These are phyloP conservation scores for Oscheius sp. DNA, from an alignment of 2,888 invertebrate species.

Conservation along the genomic window DNA sequence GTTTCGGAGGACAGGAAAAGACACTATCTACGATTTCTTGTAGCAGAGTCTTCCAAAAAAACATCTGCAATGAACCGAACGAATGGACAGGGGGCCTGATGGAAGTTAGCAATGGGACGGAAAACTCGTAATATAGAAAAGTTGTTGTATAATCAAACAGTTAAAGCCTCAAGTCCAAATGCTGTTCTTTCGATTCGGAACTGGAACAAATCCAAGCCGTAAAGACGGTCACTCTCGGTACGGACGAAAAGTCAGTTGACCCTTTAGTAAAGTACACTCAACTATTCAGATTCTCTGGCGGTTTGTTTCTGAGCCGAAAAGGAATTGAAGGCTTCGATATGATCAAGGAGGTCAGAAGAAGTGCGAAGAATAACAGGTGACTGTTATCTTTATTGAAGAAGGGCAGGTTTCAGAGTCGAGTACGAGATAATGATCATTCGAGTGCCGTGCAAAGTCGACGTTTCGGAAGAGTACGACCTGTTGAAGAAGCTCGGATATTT, in stretches of 20 bases:
- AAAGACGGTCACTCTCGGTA: not conserved
- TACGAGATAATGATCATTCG: constrained; percentile 7
- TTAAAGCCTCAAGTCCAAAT: not conserved
- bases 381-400: not conserved
- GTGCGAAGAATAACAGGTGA: not conserved
- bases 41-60: not conserved
- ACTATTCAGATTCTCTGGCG: constrained; percentile 1
- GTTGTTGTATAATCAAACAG: not conserved
- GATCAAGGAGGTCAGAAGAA: constrained; percentile 10
- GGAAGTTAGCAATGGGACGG: not conserved
- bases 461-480: not conserved
- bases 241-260: not conserved
- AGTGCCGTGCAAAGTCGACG: constrained; percentile 11
- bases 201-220: not conserved
- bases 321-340: constrained; percentile 20
- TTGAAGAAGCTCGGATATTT: not conserved
- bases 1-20: not conserved
- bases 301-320: not conserved
- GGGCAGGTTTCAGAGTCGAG: not conserved
- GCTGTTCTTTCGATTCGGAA: constrained; percentile 2
- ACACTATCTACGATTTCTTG: no score
- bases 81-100: constrained; percentile 13
- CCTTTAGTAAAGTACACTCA: not conserved
- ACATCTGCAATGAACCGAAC: not conserved
- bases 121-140: not conserved